These are phyloP conservation scores for Ptychochromis oligacanthus DNA, from an alignment of 2,113 vertebrate species.

Conservation along the genomic window DNA sequence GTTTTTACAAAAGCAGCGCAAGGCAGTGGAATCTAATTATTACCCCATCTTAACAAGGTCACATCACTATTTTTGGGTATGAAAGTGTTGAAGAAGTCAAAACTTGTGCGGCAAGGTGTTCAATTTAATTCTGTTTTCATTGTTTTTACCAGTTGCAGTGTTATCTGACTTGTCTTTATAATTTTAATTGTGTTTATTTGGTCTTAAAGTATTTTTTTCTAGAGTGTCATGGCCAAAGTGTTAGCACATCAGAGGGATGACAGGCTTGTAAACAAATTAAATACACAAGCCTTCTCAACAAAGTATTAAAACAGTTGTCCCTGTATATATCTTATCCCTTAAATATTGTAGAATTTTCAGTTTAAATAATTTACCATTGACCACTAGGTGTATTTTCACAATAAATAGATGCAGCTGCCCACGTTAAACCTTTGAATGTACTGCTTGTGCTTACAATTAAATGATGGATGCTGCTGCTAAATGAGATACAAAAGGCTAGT, in stretches of 20 bases:
- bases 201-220: background rate
- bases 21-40: constrained; percentile 66
- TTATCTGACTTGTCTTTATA: background rate
- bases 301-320: too few relatives aligned
- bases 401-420: background rate
- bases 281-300: background rate
- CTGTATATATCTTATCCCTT: accelerated
- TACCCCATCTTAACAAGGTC: constrained; percentile 65
- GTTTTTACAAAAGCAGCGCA: constrained; percentile 45
- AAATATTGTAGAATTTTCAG: background rate
- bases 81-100: constrained; percentile 36
- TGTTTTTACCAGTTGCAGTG: background rate
- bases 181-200: background rate
- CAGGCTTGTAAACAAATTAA: background rate
- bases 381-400: background rate
- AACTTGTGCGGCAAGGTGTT: background rate
- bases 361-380: background rate
- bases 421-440: background rate
- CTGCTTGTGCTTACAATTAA: background rate
- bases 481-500: background rate
- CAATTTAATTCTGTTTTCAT: background rate
- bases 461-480: background rate
- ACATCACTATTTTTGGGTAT: constrained; percentile 47
- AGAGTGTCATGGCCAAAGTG: background rate
- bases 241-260: background rate